Base-by-base conservation (phyloP, 2,113 vertebrate genomes). In the Hystrix brachyura region DNA sequence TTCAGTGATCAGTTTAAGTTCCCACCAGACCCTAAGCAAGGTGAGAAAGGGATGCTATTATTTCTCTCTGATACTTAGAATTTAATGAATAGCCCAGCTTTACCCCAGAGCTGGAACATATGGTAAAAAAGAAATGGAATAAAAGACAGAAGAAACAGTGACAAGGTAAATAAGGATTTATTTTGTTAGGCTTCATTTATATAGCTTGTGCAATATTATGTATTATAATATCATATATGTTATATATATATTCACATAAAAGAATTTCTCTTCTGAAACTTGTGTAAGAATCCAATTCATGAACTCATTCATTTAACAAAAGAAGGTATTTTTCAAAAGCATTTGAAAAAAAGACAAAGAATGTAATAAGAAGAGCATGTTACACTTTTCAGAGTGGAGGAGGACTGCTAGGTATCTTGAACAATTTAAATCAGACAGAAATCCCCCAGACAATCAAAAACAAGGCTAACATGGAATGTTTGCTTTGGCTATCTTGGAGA, bases 401-500 rank as follows among this genome's bases (percentile, higher is more conserved):
- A 76, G 83, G 46, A 86, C 46, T 91, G 79, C 38, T 92, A 78
- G 96, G 32, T 82, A 85, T 97, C 82, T 91, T 84, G n/a, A 94
- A 89, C 84, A 90, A 97, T 92, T 59, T 94, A 91, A 95, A 91
- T 95, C 62, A 78, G 90, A 96, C 76, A 86, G 76, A 96, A 90
- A 90, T 91, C 74, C 65, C 43, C 67, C 51, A 83, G 69, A 92
- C 60, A 91, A 97, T 92, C 51, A 94, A 95, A 98, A 96, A 90
- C 87, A 87, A 25, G 7, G 94, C 91, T 94, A 96, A 81, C 80
- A 74, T 76, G 94, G 81, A 97, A 95, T 97, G 96, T 95, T 95
- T 97, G 90, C 87, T 94, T 90, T 98, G 97, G 97, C 93, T 96
- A 46, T 32, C 76, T 51, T n/a, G 27, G 82, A 62, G 38, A 91